These are phyloP conservation scores for Drosophila orosa DNA, from an alignment of 1,140 invertebrate species.

Conservation along the genomic window DNA sequence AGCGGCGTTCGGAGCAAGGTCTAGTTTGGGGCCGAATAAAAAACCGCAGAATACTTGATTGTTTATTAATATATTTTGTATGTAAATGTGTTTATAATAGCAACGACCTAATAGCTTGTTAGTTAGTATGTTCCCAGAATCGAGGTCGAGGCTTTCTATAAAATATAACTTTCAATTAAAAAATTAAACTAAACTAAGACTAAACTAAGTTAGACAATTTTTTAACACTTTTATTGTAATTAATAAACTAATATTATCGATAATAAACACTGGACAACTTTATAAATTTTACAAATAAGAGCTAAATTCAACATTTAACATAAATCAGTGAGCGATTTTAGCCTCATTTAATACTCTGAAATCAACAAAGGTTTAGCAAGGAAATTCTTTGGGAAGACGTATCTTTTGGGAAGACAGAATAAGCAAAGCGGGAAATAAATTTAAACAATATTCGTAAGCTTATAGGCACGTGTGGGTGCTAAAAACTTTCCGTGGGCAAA, in stretches of 20 bases:
- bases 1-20: neutral
- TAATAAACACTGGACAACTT: no score
- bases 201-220: no score
- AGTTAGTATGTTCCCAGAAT: no score
- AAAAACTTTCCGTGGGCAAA: slow-evolving; percentile 42
- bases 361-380: neutral
- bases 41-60: neutral
- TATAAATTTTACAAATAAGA: no score
- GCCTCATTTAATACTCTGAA: neutral
- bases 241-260: no score
- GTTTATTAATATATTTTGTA: neutral
- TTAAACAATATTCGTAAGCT: slow-evolving; percentile 28
- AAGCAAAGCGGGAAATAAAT: slow-evolving; percentile 31
- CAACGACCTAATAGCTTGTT: no score
- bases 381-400: neutral
- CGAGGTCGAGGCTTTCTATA: no score
- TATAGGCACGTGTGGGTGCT: slow-evolving; percentile 47
- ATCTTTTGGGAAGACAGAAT: neutral
- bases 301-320: neutral
- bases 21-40: neutral
- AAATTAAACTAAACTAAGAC: no score
- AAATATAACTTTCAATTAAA: no score
- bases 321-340: no score
- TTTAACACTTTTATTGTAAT: neutral
- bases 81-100: no score